Base-by-base conservation (phyloP, 2,797 vertebrate genomes). In the Oceanodroma leucorhoa region DNA sequence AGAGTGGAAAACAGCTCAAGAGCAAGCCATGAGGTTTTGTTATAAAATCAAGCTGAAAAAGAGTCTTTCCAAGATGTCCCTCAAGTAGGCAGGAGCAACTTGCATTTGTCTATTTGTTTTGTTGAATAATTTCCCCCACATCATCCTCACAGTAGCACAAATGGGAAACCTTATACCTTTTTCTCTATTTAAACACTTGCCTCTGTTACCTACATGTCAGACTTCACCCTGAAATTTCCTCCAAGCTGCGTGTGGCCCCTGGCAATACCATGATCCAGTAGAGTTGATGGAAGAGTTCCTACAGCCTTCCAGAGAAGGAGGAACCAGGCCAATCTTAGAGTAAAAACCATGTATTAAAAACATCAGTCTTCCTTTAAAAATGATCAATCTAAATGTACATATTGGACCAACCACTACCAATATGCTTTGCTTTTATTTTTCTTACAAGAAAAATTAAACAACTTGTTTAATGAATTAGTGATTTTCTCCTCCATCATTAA, bases 401-500 rank as follows among this genome's bases (percentile, higher is more conserved):
- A 70, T 89, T 94, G 55, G 71, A 76, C 34, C 45, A 89, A 77
- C 62, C 34, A 83, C 76, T 78, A 92, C 48, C 66, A 72, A 73
- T 69, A 45, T 23, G 41, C 51, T 85, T 83, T 92, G 36, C 69
- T 94, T 95, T 82, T 89, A 73, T 93, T 96, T 94, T 90, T 75
- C 93, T 93, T 90, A 86, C 45, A 77, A 71, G 66, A 91, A 96
- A 94, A 95, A 96, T 83, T 70, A 90, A 97, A 87, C 73, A 87
- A 46, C 23, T 93, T 36, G 2, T 91, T 73, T 95, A 82, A 89
- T 96, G 94, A 96, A 90, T 96, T 97, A 95, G 82, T 93, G 94
- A 94, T 94, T 93, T 96, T 96, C 80, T 96, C 81, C 61, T 93
- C 82, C 77, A 92, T 88, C 92, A 95, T 89, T 91, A 96, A 93